Percentiles rank a stretch among this genome's conserved stretches.
Evolutionary conservation across 2,888 invertebrate species (phyloP).

Genomic region (Iphiclides podalirius): DNA sequence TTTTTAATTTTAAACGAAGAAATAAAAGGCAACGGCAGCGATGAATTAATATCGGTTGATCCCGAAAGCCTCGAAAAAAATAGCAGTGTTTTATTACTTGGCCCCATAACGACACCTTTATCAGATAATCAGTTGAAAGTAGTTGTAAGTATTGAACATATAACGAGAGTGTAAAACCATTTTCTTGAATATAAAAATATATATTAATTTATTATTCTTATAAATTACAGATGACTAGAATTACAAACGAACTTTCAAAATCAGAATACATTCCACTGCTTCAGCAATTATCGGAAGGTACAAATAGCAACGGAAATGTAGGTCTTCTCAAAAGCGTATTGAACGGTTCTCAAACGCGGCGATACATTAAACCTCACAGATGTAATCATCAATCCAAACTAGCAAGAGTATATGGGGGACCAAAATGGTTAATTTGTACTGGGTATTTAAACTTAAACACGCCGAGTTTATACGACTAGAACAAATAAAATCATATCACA

Average conservation of each 20-base stretch:
- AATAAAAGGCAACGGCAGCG: conserved; percentile 54
- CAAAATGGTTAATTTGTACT: conserved; percentile 70
- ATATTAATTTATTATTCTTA: too few species aligned
- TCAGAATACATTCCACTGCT: conserved; percentile 60
- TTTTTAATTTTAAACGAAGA: conserved; percentile 70
- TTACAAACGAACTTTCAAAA: conserved; percentile 61
- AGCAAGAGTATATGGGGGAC: conserved; percentile 57
- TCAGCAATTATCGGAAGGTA: conserved; percentile 58
- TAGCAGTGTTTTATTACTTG: conserved; percentile 62
- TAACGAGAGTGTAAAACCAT: neutral
- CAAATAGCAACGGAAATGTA: conserved; percentile 44
- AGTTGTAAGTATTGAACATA: conserved; percentile 50
- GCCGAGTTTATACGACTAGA: conserved; percentile 66
- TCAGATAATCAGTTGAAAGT: conserved; percentile 54
- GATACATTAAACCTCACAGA: conserved; percentile 71
- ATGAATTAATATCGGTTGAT: conserved; percentile 61
- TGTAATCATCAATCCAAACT: conserved; percentile 67
- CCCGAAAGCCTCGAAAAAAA: conserved; percentile 64
- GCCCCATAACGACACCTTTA: conserved; percentile 60
- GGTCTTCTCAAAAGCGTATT: conserved; percentile 54
- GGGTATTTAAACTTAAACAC: conserved; percentile 68
- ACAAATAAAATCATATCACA: conserved; percentile 10
- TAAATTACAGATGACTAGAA: conserved; percentile 61
- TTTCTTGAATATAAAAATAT: neutral
- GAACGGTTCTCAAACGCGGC: conserved; percentile 56